phyloP scores from a whole-genome alignment of 2,888 invertebrate species.

The Marronus borbonicus region DNA sequence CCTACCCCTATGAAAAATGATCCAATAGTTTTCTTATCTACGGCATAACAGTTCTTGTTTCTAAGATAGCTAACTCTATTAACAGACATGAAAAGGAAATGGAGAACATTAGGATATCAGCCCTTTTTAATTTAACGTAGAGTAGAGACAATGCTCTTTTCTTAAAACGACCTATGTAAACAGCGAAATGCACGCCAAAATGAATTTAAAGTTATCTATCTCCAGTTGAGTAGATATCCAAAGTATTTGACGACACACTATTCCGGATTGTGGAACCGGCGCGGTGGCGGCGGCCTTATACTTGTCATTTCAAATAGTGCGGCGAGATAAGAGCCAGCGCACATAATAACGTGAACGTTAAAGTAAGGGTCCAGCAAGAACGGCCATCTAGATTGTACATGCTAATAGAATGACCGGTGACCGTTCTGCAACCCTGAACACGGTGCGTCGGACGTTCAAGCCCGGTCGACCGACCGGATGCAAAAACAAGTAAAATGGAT shows the following conservation, averaged over 20 bases:
- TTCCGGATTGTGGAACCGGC: slow-evolving; percentile 43
- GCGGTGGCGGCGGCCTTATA: slow-evolving; percentile 52
- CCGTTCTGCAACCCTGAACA: slow-evolving; percentile 59
- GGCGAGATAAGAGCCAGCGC: slow-evolving; percentile 59
- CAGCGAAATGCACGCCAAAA: slow-evolving; percentile 5
- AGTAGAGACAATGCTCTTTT: background rate
- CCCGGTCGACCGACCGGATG: slow-evolving; percentile 62
- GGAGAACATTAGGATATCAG: too few relatives aligned
- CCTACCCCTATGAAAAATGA: too few relatives aligned
- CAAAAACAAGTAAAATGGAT: slow-evolving; percentile 71
- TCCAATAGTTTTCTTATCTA: too few relatives aligned
- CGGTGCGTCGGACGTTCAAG: slow-evolving; percentile 40
- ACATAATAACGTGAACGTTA: slow-evolving; percentile 62
- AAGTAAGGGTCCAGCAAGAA: slow-evolving; percentile 69
- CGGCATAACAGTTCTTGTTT: too few relatives aligned
- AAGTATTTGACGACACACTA: slow-evolving; percentile 51
- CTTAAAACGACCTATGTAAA: slow-evolving; percentile 4
- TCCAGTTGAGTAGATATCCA: slow-evolving; percentile 49
- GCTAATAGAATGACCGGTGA: slow-evolving; percentile 71
- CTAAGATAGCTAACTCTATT: too few relatives aligned
- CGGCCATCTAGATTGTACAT: slow-evolving; percentile 71
- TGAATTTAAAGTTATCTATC: slow-evolving; percentile 54
- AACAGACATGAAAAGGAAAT: too few relatives aligned
- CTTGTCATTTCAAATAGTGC: slow-evolving; percentile 60
- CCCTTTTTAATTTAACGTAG: too few relatives aligned